phyloP scores from a whole-genome alignment of 2,113 vertebrate species.

The Sander vitreus region DNA sequence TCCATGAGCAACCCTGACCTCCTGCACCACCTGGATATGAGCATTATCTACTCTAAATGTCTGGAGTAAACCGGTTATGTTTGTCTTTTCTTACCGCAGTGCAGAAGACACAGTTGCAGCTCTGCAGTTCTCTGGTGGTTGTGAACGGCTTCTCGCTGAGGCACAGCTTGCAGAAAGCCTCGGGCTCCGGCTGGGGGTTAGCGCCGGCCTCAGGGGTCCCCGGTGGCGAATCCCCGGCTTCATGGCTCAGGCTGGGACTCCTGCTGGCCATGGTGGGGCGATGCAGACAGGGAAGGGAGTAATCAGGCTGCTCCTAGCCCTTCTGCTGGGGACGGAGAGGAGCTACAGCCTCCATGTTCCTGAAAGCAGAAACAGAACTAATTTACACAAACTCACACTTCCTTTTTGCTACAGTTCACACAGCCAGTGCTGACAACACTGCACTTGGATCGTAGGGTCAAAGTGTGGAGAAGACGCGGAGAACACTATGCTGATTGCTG shows the following conservation, averaged over 20 bases:
- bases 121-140: slow-evolving; percentile 88
- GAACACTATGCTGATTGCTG: too few species aligned
- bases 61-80: background rate
- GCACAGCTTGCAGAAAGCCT: slow-evolving; percentile 94
- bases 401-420: background rate
- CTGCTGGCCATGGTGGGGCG: slow-evolving; percentile 79
- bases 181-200: slow-evolving; percentile 57
- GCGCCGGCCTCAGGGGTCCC: background rate
- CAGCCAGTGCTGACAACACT: slow-evolving; percentile 1
- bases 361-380: slow-evolving; percentile 53
- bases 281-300: slow-evolving; percentile 1
- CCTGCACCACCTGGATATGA: background rate
- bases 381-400: background rate
- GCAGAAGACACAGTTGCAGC: slow-evolving; percentile 93
- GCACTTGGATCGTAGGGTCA: background rate
- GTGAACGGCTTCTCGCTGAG: slow-evolving; percentile 88
- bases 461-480: too few species aligned
- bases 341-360: slow-evolving; percentile 70
- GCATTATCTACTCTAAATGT: background rate
- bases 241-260: slow-evolving; percentile 70
- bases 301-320: slow-evolving; percentile 56
- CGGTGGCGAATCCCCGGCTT: slow-evolving; percentile 42
- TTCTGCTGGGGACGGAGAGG: slow-evolving; percentile 45
- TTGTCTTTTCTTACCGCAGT: slow-evolving; percentile 84
- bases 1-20: background rate